These are phyloP conservation scores for Myxocyprinus asiaticus DNA, from an alignment of 2,113 vertebrate species.

Conservation along the genomic window DNA sequence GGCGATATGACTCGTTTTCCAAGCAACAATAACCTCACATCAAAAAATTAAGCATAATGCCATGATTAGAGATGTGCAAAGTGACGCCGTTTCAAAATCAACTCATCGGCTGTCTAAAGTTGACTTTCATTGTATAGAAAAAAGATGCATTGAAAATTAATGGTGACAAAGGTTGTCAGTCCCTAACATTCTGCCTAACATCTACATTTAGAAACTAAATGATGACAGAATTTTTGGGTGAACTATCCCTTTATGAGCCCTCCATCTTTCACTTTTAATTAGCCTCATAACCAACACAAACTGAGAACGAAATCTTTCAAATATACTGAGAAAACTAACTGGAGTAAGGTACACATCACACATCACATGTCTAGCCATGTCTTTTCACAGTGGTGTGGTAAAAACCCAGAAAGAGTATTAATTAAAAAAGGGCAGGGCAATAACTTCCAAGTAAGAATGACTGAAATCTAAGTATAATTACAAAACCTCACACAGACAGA, in stretches of 20 bases:
- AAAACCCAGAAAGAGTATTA: constrained; percentile 12
- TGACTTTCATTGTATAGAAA: too few relatives aligned
- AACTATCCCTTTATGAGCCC: too few relatives aligned
- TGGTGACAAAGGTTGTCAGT: too few relatives aligned
- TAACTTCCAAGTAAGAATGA: background rate
- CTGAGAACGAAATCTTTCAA: too few relatives aligned
- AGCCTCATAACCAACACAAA: too few relatives aligned
- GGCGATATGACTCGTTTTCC: constrained; percentile 7
- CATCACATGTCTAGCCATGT: background rate
- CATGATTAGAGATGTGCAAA: background rate
- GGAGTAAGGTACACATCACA: background rate
- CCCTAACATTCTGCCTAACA: too few relatives aligned
- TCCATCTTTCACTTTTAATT: too few relatives aligned
- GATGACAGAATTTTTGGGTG: too few relatives aligned
- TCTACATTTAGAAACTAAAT: too few relatives aligned
- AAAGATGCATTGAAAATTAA: too few relatives aligned
- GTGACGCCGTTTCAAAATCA: too few relatives aligned
- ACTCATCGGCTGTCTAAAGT: too few relatives aligned
- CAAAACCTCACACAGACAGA: background rate
- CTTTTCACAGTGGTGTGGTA: background rate
- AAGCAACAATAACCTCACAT: background rate
- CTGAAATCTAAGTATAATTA: constrained; percentile 34
- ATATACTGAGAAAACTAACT: background rate
- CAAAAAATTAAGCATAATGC: background rate
- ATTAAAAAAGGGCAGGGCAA: constrained; percentile 13